phyloP scores from a whole-genome alignment of 1,140 invertebrate species.

The Zophobas morio region DNA sequence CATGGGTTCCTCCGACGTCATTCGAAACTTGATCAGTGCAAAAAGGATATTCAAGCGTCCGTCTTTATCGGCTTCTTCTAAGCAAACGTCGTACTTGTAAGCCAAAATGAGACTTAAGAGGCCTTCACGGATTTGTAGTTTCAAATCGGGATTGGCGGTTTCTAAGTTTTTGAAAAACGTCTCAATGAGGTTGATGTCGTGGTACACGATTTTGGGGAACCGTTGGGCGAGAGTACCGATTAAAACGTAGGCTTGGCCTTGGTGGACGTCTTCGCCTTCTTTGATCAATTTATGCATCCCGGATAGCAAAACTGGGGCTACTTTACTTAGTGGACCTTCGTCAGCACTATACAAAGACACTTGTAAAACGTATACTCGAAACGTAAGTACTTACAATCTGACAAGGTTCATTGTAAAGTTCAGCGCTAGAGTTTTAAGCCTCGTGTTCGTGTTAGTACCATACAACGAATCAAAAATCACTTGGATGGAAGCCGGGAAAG shows the following conservation, averaged over 20 bases:
- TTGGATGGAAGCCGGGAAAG: constrained; percentile 84
- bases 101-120: constrained; percentile 72
- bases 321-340: constrained; percentile 72
- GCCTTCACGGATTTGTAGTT: constrained; percentile 61
- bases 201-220: constrained; percentile 79
- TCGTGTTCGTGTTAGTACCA: constrained; percentile 85
- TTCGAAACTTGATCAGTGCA: constrained; percentile 72
- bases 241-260: constrained; percentile 82
- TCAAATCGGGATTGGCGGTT: constrained; percentile 69
- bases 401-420: constrained; percentile 88
- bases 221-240: constrained; percentile 81
- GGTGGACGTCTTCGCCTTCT: constrained; percentile 75
- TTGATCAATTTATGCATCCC: constrained; percentile 81
- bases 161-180: constrained; percentile 78
- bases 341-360: constrained; percentile 72
- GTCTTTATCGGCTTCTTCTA: constrained; percentile 60
- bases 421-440: constrained; percentile 84
- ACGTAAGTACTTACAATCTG: constrained; percentile 75
- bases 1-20: constrained; percentile 78
- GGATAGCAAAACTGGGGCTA: constrained; percentile 77
- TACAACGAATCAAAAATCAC: constrained; percentile 91
- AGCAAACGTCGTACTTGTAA: constrained; percentile 72
- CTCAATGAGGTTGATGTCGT: constrained; percentile 77
- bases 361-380: neutral
- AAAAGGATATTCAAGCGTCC: constrained; percentile 63